A percentile compares a stretch with the other conserved stretches of the same genome.
phyloP scores from a whole-genome alignment of 2,113 vertebrate genomes.

The Picathartes gymnocephalus region DNA sequence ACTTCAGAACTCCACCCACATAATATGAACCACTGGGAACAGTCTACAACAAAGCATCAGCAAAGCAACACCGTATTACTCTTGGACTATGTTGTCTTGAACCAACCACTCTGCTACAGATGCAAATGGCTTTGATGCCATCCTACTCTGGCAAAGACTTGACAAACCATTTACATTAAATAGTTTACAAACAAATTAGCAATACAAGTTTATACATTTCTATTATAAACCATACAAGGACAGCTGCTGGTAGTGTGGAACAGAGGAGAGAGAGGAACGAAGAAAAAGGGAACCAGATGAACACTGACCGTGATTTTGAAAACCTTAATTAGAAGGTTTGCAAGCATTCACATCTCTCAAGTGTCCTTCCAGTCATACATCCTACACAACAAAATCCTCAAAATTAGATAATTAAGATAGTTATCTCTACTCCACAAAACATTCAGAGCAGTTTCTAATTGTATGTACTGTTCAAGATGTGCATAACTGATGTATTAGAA shows the following conservation, averaged over 20 bases:
- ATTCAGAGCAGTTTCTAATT: not conserved
- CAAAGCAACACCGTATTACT: not conserved
- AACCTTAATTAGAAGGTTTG: not conserved
- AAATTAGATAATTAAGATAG: not conserved
- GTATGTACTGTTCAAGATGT: not conserved
- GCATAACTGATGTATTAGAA: not conserved
- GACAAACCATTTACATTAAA: not conserved
- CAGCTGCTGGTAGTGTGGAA: not conserved
- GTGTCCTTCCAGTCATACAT: not conserved
- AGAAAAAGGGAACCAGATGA: not conserved
- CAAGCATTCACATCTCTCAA: not conserved
- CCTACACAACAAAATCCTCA: not conserved
- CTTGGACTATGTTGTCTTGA: not conserved
- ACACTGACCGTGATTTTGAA: not conserved
- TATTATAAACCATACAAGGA: not conserved
- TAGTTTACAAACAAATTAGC: not conserved
- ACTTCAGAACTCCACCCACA: not conserved
- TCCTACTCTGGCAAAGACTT: not conserved
- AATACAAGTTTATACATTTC: not conserved
- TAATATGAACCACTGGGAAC: not conserved
- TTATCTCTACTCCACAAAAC: not conserved
- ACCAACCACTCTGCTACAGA: not conserved
- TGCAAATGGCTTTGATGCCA: not conserved
- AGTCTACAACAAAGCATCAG: not conserved
- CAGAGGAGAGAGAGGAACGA: accelerated